phyloP scores from a whole-genome alignment of 1,140 invertebrate species.

The Eupristina koningsbergeri region DNA sequence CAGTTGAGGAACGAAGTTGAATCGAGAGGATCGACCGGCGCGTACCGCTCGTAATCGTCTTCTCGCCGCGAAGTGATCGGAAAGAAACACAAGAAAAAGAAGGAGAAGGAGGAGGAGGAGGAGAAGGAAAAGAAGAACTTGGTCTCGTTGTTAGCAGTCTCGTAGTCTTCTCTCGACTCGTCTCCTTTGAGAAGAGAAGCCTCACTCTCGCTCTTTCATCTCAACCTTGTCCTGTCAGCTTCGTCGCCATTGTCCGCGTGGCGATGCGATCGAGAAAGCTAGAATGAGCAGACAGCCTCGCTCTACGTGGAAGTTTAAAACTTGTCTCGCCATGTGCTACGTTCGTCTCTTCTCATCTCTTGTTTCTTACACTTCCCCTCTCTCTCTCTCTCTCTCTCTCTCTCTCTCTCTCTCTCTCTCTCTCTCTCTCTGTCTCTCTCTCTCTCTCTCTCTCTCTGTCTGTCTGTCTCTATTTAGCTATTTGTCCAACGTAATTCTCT shows the following conservation, averaged over 20 bases:
- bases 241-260: constrained; percentile 65
- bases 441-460: constrained; percentile 9
- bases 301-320: constrained; percentile 47
- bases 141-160: constrained; percentile 2
- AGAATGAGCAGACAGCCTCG: constrained; percentile 11
- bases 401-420: not conserved
- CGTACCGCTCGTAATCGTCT: constrained; percentile 34
- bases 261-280: constrained; percentile 16
- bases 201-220: not conserved
- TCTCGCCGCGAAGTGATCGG: constrained; percentile 2
- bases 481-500: not conserved
- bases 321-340: constrained; percentile 25
- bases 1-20: not conserved
- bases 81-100: too few relatives aligned
- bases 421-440: constrained; percentile 23
- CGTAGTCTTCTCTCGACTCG: not conserved
- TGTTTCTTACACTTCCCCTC: constrained; percentile 4
- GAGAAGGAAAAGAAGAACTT: not conserved
- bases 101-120: too few relatives aligned
- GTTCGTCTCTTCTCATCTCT: constrained; percentile 15
- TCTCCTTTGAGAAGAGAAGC: constrained; percentile 27
- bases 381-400: not conserved
- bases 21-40: too few relatives aligned
- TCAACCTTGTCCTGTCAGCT: constrained; percentile 66
- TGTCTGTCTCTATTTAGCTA: too few relatives aligned